Conservation (phyloP, 2,113 vertebrate species). For the Xenotilapia flavipinnis region DNA sequence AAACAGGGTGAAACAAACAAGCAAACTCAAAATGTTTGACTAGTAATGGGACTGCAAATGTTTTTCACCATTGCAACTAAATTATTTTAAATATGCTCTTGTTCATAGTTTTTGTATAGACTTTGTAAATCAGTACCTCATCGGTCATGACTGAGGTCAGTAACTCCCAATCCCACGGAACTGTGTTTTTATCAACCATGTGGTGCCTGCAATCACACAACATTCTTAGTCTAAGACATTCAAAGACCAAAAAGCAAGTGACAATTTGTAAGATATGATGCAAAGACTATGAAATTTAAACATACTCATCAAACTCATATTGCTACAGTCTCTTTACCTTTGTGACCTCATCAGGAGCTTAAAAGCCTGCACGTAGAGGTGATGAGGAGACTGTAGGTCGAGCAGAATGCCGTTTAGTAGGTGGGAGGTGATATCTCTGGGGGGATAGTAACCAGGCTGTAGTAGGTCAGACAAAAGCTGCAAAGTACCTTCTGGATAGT, state of each 20-base stretch:
- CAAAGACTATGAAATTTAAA: background rate
- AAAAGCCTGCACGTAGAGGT: slow-evolving; percentile 79
- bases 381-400: slow-evolving; percentile 51
- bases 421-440: slow-evolving; percentile 75
- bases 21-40: background rate
- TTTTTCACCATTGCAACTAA: background rate
- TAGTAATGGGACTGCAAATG: background rate
- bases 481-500: slow-evolving; percentile 80
- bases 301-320: background rate
- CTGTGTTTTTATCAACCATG: slow-evolving; percentile 69
- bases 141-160: slow-evolving; percentile 75
- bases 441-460: slow-evolving; percentile 75
- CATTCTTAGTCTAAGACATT: background rate
- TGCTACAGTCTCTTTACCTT: slow-evolving; percentile 67
- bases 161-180: slow-evolving; percentile 89
- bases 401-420: slow-evolving; percentile 80
- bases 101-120: background rate
- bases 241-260: background rate
- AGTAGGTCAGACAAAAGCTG: slow-evolving; percentile 86
- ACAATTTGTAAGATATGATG: background rate
- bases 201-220: slow-evolving; percentile 76
- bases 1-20: background rate
- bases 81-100: background rate
- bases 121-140: slow-evolving; percentile 69
- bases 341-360: slow-evolving; percentile 88